phyloP scores from a whole-genome alignment of 2,888 invertebrate genomes.

The Drosophila fulvimacula region DNA sequence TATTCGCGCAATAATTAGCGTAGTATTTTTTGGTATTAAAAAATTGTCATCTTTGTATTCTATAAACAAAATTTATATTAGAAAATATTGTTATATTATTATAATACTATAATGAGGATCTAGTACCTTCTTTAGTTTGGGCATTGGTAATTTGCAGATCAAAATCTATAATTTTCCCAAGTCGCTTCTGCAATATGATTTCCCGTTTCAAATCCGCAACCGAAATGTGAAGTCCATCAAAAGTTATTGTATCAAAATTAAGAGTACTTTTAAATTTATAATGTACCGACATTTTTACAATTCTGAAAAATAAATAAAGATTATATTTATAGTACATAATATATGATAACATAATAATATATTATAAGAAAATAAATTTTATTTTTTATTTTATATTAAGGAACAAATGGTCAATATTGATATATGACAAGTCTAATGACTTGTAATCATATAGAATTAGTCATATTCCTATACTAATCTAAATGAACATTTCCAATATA shows the following conservation, averaged over 20 bases:
- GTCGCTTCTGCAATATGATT: slow-evolving; percentile 97
- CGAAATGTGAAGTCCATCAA: slow-evolving; percentile 98
- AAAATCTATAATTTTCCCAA: slow-evolving; percentile 97
- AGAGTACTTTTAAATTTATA: slow-evolving; percentile 99
- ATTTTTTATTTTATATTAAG: too few species aligned
- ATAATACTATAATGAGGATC: too few species aligned
- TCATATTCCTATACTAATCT: background rate
- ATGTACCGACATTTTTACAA: slow-evolving; percentile 94
- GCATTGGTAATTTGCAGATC: slow-evolving; percentile 98
- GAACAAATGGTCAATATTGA: too few species aligned
- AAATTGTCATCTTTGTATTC: slow-evolving; percentile 96
- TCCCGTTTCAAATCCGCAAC: slow-evolving; percentile 97
- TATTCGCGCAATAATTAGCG: slow-evolving; percentile 96
- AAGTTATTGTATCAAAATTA: slow-evolving; percentile 97
- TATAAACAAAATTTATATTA: slow-evolving; percentile 82
- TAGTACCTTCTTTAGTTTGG: slow-evolving; percentile 96
- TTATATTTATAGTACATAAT: too few species aligned
- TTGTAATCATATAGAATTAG: background rate
- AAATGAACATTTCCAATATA: background rate
- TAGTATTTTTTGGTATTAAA: slow-evolving; percentile 98
- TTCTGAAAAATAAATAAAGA: slow-evolving; percentile 5
- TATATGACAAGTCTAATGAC: background rate
- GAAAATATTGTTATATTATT: too few species aligned
- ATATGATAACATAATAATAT: too few species aligned
- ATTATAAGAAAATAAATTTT: too few species aligned